phyloP scores from a whole-genome alignment of 1,140 invertebrate genomes.

The Dreissena polymorpha region DNA sequence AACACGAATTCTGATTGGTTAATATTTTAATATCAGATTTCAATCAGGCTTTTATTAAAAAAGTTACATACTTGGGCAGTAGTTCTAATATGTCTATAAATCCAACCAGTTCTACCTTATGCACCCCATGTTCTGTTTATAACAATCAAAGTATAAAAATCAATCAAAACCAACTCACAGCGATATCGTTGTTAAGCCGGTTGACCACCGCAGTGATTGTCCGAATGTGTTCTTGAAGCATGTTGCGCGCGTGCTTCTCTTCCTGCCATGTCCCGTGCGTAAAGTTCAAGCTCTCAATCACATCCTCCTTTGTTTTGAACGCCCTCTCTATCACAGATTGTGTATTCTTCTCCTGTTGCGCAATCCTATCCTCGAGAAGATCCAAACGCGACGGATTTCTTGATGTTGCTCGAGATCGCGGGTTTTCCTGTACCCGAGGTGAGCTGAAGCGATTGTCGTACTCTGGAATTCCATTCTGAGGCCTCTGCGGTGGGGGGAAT shows the following conservation, averaged over 20 bases:
- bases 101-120: no score
- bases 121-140: no score
- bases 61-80: no score
- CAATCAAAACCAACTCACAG: conserved; percentile 64
- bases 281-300: conserved; percentile 77
- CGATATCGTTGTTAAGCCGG: conserved; percentile 75
- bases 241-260: conserved; percentile 72
- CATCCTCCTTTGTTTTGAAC: conserved; percentile 78
- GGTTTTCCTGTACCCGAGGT: conserved; percentile 10
- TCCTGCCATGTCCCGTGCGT: conserved; percentile 78
- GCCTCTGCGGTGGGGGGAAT: conserved; percentile 20
- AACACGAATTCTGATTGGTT: no score
- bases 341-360: conserved; percentile 69
- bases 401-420: conserved; percentile 18
- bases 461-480: conserved; percentile 14
- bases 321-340: conserved; percentile 73
- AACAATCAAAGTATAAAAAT: no score
- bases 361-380: conserved; percentile 69
- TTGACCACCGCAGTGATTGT: conserved; percentile 78
- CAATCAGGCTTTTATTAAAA: no score
- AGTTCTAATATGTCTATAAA: no score
- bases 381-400: conserved; percentile 65
- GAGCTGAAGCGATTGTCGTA: conserved; percentile 28
- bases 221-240: conserved; percentile 77
- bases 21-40: no score